Evolutionary conservation across 2,113 vertebrate genomes (phyloP), one percentile per base, ranked within the genome.

Genomic region (Actinemys pallida): DNA sequence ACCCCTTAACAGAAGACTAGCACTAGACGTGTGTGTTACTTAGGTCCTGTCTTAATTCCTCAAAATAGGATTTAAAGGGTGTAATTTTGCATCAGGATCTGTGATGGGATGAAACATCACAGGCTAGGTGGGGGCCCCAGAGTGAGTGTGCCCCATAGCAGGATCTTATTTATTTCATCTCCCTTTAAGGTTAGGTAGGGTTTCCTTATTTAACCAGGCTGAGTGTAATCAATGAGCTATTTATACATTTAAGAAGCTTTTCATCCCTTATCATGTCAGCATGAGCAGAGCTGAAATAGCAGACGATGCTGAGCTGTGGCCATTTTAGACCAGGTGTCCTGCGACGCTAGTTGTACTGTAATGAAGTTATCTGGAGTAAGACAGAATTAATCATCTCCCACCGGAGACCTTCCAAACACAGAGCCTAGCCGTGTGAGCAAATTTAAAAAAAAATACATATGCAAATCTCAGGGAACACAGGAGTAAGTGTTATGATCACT

Each of bases 211-310:
- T 20, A 85, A 72, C 54, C 75, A 3, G 4, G 31, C 52, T 83
- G 57, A 39, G 12, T 69, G 42, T 91, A 45, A 95, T 89, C 85
- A 50, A 24, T 86, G 81, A 90, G 13, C 56, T 47, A 90, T 75
- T 86, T 92, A 90, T 86, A 92, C 47, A 42, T 81, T 90, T 89
- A 93, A 87, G 84, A 80, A 95, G 59, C 12, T 95, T 97, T 91
- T 80, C 88, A 93, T 87, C 35, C 49, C 25, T 93, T 96, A 69
- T 88, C 88, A 95, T 84, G 42, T 62, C 49, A 92, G 39, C 5
- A 35, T 27, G 59, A 87, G 54, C 11, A 69, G 57, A 93, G 47
- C 16, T 81, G 88, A 91, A 95, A 45, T 45, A 45, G 45, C 45
- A 45, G 45, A 45, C 45, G 45, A 45, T 45, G 45, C 45, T 45